phyloP scores from a whole-genome alignment of 2,797 vertebrate genomes.

The Ibycter americanus region DNA sequence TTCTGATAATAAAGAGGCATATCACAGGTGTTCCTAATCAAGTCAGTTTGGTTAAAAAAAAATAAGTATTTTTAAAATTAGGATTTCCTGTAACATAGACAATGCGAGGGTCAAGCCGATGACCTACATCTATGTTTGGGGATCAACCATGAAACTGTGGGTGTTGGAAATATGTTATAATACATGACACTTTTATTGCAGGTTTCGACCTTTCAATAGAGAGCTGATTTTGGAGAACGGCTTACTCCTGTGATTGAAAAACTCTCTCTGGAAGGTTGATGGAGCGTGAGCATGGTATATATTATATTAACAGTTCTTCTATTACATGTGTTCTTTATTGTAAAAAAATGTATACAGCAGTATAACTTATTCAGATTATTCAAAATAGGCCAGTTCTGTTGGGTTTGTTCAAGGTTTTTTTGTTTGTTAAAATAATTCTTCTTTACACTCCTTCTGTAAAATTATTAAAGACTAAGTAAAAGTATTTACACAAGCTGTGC shows the following conservation, averaged over 20 bases:
- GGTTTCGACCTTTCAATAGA: conserved; percentile 79
- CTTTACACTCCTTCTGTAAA: conserved; percentile 39
- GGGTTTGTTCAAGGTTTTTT: conserved; percentile 6
- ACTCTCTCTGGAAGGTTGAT: conserved; percentile 67
- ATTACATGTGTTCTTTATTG: conserved; percentile 49
- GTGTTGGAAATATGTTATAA: conserved; percentile 78
- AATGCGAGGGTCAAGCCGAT: conserved; percentile 66
- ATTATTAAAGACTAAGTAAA: conserved; percentile 38
- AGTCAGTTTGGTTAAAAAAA: conserved; percentile 43
- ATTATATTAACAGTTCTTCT: conserved; percentile 64
- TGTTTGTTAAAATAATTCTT: conserved; percentile 39
- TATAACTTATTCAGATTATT: conserved; percentile 4
- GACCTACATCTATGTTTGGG: conserved; percentile 72
- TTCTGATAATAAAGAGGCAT: conserved; percentile 69
- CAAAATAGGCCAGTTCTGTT: conserved; percentile 15
- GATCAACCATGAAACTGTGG: conserved; percentile 73
- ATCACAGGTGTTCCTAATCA: conserved; percentile 80
- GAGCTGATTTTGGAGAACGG: conserved; percentile 72
- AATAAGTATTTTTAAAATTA: conserved; percentile 68
- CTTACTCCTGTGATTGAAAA: conserved; percentile 74
- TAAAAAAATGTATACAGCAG: background rate
- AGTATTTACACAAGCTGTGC: background rate
- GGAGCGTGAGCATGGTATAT: conserved; percentile 74
- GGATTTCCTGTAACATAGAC: conserved; percentile 66
- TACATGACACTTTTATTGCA: conserved; percentile 83